Conservation (phyloP, 2,113 vertebrate species). For the Glareola pratincola region DNA sequence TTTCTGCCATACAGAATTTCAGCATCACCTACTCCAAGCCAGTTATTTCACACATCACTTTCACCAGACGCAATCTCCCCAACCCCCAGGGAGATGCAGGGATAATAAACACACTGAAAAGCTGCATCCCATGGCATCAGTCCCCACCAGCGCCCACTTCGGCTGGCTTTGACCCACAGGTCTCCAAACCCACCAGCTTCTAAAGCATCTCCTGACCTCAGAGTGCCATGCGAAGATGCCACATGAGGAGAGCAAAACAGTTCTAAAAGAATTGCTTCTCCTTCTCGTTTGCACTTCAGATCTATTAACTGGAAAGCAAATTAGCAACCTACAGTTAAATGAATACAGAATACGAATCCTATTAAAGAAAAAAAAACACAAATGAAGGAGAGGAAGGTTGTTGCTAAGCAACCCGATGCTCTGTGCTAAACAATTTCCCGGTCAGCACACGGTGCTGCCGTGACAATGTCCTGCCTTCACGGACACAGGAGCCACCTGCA, state of each 20-base stretch:
- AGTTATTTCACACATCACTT: neutral
- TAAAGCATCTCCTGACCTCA: neutral
- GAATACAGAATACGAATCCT: neutral
- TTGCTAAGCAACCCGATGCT: slow-evolving; percentile 6
- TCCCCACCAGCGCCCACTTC: neutral
- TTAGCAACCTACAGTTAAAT: neutral
- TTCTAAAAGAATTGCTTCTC: neutral
- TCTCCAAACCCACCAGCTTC: neutral
- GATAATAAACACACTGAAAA: neutral
- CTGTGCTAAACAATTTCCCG: neutral
- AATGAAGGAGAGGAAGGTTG: neutral
- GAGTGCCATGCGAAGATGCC: rapidly evolving
- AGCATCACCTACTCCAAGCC: neutral
- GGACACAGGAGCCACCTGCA: neutral
- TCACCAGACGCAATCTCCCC: neutral
- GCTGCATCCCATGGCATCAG: neutral
- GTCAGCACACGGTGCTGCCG: neutral
- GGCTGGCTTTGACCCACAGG: neutral
- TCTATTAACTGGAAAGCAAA: neutral
- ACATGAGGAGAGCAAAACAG: neutral
- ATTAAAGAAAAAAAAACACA: neutral
- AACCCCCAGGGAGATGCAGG: neutral
- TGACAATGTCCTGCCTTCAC: neutral
- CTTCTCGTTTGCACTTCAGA: neutral
- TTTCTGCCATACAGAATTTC: neutral